These are phyloP conservation scores for Spinibarbus caldwelli DNA, from an alignment of 2,797 vertebrate species.

Conservation along the genomic window DNA sequence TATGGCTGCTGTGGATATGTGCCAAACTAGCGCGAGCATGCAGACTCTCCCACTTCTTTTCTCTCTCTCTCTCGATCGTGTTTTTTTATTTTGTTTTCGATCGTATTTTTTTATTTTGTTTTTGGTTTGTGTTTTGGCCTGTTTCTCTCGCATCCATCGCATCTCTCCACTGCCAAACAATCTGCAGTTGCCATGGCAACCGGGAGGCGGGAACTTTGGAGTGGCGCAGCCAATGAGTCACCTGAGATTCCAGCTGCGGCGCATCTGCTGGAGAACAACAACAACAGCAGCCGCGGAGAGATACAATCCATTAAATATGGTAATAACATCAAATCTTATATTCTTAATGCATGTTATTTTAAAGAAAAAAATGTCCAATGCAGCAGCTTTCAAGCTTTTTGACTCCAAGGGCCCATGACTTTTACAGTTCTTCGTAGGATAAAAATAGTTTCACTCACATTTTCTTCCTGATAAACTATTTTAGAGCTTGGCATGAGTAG, in stretches of 20 bases:
- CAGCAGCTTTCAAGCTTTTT: background rate
- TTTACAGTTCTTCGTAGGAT: background rate
- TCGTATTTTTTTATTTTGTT: no score
- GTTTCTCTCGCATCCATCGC: constrained; percentile 46
- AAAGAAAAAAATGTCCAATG: background rate
- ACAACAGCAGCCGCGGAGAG: background rate
- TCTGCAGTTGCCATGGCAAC: no score
- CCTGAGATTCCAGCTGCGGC: constrained; percentile 84
- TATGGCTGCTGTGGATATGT: constrained; percentile 83
- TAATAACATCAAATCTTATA: background rate
- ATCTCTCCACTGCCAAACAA: constrained; percentile 83
- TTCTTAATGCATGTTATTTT: background rate
- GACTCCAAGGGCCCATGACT: background rate
- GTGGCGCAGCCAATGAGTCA: constrained; percentile 78
- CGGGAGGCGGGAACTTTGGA: no score
- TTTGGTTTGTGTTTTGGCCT: constrained; percentile 6
- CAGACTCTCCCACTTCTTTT: constrained; percentile 52
- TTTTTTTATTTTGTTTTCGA: no score
- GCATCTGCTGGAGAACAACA: constrained; percentile 70
- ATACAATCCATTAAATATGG: background rate
- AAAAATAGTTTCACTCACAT: background rate
- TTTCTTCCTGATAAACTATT: background rate
- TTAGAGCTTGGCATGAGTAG: background rate
- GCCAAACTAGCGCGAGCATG: constrained; percentile 78
- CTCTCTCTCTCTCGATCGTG: constrained; percentile 6